A percentile compares a stretch with the other conserved stretches of the same genome.
phyloP scores from a whole-genome alignment of 2,113 vertebrate species.

The Cochlearius cochlearius region DNA sequence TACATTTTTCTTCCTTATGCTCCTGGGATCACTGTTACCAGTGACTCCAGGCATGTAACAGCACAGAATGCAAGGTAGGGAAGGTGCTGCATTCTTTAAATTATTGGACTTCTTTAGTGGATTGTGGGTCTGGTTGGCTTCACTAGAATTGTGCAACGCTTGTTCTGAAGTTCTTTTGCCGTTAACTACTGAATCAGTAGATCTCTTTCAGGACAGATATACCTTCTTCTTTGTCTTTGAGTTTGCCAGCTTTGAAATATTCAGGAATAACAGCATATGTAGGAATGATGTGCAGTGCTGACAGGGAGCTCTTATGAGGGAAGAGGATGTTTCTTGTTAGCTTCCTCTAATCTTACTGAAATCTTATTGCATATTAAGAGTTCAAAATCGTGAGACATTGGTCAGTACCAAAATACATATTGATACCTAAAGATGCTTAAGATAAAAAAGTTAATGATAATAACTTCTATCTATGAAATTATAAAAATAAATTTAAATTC shows the following conservation, averaged over 20 bases:
- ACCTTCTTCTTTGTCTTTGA: not conserved
- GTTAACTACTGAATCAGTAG: not conserved
- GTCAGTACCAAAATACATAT: not conserved
- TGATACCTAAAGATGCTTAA: not conserved
- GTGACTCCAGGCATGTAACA: not conserved
- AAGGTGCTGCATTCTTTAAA: not conserved
- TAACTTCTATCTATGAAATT: not conserved
- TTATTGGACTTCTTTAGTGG: not conserved
- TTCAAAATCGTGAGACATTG: not conserved
- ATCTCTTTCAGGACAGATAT: not conserved
- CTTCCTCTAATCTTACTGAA: not conserved
- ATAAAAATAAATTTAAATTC: not conserved
- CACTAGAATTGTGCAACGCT: not conserved
- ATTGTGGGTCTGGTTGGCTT: not conserved
- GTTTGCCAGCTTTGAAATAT: not conserved
- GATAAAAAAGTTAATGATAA: not conserved
- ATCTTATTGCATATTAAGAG: not conserved
- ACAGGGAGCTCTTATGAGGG: not conserved
- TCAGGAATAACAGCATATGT: not conserved
- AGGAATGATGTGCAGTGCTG: not conserved
- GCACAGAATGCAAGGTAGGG: not conserved
- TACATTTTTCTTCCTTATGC: not conserved
- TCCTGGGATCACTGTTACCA: not conserved
- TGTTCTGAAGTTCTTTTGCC: not conserved
- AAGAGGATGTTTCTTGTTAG: not conserved